phyloP scores from a whole-genome alignment of 2,888 invertebrate species.

The Crocallis elinguaria region DNA sequence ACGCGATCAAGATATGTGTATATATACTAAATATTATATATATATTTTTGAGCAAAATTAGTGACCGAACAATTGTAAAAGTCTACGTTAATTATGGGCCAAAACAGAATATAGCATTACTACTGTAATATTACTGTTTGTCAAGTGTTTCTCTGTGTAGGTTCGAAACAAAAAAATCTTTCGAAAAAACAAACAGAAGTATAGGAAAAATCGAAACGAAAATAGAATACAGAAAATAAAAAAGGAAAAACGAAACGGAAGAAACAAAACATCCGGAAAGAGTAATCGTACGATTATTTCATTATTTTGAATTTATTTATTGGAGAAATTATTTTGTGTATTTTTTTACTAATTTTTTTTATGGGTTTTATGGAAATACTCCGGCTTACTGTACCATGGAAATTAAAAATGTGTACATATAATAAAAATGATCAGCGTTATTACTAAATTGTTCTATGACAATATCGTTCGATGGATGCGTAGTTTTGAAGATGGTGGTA shows the following conservation, averaged over 20 bases:
- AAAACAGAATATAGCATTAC: slow-evolving; percentile 75
- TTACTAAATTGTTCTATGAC: slow-evolving; percentile 61
- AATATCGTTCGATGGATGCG: slow-evolving; percentile 69
- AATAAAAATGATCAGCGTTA: slow-evolving; percentile 64
- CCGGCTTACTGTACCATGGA: slow-evolving; percentile 69
- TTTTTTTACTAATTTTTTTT: slow-evolving; percentile 40
- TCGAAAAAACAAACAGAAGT: slow-evolving; percentile 71
- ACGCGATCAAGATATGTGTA: not conserved
- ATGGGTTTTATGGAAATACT: slow-evolving; percentile 49
- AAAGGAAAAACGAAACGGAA: slow-evolving; percentile 51
- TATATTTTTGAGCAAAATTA: slow-evolving; percentile 52
- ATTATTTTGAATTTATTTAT: slow-evolving; percentile 40
- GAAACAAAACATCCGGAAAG: slow-evolving; percentile 41
- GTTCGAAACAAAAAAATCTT: slow-evolving; percentile 65
- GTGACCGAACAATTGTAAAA: slow-evolving; percentile 67
- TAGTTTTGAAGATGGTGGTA: slow-evolving; percentile 71
- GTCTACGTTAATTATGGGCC: slow-evolving; percentile 78
- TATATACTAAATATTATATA: not conserved
- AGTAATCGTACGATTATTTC: slow-evolving; percentile 55
- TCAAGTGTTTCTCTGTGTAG: slow-evolving; percentile 85
- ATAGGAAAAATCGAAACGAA: slow-evolving; percentile 69
- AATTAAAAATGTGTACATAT: slow-evolving; percentile 60
- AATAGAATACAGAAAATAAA: slow-evolving; percentile 58
- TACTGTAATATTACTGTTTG: slow-evolving; percentile 65
- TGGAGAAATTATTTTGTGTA: slow-evolving; percentile 43